These are phyloP conservation scores for Dione vanillae DNA, from an alignment of 2,888 invertebrate species.

Conservation along the genomic window DNA sequence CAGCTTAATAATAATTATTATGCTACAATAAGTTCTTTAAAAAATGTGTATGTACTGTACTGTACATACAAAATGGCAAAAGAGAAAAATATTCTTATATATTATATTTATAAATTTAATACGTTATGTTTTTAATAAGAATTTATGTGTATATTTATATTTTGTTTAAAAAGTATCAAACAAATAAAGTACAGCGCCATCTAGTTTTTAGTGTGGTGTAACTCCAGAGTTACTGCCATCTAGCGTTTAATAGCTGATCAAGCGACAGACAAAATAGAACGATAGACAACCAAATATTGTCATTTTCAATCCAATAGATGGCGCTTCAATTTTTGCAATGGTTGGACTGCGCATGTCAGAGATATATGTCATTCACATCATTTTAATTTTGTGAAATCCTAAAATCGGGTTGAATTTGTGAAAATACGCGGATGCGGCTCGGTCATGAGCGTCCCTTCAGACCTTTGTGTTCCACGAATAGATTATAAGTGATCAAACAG, in stretches of 20 bases:
- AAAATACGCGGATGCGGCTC: slow-evolving; percentile 66
- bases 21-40: no score
- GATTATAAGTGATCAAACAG: slow-evolving; percentile 55
- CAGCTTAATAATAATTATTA: no score
- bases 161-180: no score
- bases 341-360: slow-evolving; percentile 78
- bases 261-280: slow-evolving; percentile 8
- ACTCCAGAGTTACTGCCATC: not conserved
- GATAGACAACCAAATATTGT: not conserved
- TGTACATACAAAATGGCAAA: no score
- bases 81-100: no score
- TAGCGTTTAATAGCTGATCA: slow-evolving; percentile 46
- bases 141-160: no score
- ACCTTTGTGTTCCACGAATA: slow-evolving; percentile 61
- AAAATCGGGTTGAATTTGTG: slow-evolving; percentile 72
- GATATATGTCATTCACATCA: slow-evolving; percentile 76
- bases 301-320: slow-evolving; percentile 53
- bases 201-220: slow-evolving; percentile 44
- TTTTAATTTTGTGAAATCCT: slow-evolving; percentile 77
- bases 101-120: no score
- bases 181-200: slow-evolving; percentile 45
- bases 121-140: no score
- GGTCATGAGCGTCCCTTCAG: slow-evolving; percentile 63
- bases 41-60: no score
- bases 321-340: slow-evolving; percentile 55